Conservation (phyloP, 2,888 invertebrate species). For the Mechanitis messenoides region DNA sequence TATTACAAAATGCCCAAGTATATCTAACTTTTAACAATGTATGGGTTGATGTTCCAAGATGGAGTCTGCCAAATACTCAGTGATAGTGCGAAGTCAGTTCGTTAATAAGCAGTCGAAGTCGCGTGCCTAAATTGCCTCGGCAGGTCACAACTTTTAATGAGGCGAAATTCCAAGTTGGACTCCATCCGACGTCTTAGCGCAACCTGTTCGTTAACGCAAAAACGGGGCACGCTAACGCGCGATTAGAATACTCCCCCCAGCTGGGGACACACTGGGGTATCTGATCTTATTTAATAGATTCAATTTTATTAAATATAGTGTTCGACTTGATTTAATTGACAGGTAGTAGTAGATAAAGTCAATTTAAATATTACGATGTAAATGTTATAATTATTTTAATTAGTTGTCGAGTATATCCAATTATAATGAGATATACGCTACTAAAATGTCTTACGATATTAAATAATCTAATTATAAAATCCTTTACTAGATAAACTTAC, state of each 20-base stretch:
- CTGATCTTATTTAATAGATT: slow-evolving; percentile 3
- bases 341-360: not conserved
- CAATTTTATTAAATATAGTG: not conserved
- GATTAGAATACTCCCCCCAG: slow-evolving; percentile 71
- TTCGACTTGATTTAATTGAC: not conserved
- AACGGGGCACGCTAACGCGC: slow-evolving; percentile 74
- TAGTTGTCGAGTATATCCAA: too few species aligned
- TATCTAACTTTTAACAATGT: slow-evolving; percentile 1
- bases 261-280: slow-evolving; percentile 47
- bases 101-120: slow-evolving; percentile 65
- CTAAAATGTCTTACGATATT: too few species aligned
- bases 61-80: slow-evolving; percentile 28
- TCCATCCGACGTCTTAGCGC: slow-evolving; percentile 70
- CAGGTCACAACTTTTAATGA: slow-evolving; percentile 77
- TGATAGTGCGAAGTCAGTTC: slow-evolving; percentile 63
- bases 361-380: too few species aligned
- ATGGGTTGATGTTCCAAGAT: slow-evolving; percentile 17
- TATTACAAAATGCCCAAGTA: not conserved
- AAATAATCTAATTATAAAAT: too few species aligned
- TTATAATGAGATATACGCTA: too few species aligned
- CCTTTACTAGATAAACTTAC: too few species aligned
- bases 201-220: slow-evolving; percentile 76
- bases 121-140: slow-evolving; percentile 69
- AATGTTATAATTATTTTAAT: too few species aligned
- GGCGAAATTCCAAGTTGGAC: slow-evolving; percentile 70